Base-by-base conservation (phyloP, 64 coral and sea anemone species). In the Acropora tenuis region DNA sequence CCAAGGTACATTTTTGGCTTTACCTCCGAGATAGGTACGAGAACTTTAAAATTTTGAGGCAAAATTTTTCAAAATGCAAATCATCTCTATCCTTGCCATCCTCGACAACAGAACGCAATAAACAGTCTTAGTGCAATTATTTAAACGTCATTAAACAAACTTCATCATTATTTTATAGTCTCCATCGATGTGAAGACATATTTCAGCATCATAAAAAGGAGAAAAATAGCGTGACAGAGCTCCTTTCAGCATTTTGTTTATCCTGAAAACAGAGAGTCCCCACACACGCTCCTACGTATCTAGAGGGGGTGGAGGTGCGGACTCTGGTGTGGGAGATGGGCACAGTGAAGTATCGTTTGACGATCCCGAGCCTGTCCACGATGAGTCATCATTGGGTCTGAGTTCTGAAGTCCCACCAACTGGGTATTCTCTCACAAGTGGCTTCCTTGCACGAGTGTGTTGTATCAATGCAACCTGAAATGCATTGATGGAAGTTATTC, bases 381-480 rank as follows among this genome's bases (percentile, higher is more conserved):
- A 97, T 15, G 95, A 97, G 60, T 97, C 95, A 53, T 97, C 95
- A 89, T 97, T 97, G 11, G 95, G 88, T 16, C 92, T 89, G 47
- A 94, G 89, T 44, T 97, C 95, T 47, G 83, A 91, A 17, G 95
- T 69, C 12, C 91, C 92, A 15, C 95, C 92, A n/a, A 97, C 92
- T 6, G 88, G 89, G 60, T 97, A 97, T 86, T 97, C 95, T 84
- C 88, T 86, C 73, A 97, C 92, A 49, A 97, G 88, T 71, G 92
- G 95, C 76, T 94, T 97, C 4, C 79, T 77, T 58, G 88, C 47
- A n/a, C 78, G 30, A 42, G 92, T 88, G 79, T 97, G 95, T 47
- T 97, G 95, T 41, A 88, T 80, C 49, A 97, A 87, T 0, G 95
- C 95, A 73, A 94, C 88, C 95, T 97, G 45, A 12, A 66, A 61